A percentile compares a stretch with the other conserved stretches of the same genome.
Evolutionary conservation across 2,888 invertebrate species (phyloP).

Genomic region (Melinaea marsaeus): DNA sequence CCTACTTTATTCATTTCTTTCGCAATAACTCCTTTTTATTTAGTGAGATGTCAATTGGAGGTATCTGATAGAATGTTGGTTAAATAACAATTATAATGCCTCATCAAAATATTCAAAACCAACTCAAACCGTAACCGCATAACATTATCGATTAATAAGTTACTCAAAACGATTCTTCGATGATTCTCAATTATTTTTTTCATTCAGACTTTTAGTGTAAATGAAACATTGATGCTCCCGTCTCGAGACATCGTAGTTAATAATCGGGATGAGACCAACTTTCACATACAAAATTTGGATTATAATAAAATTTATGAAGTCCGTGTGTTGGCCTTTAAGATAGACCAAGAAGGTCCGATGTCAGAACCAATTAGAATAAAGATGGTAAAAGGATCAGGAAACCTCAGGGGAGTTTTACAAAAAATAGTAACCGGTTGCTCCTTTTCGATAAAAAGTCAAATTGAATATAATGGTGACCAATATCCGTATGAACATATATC

Average conservation of each 20-base stretch:
- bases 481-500: conserved; percentile 17
- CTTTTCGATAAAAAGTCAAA: conserved; percentile 12
- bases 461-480: conserved; percentile 3
- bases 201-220: neutral
- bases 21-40: too few species aligned
- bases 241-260: conserved; percentile 1
- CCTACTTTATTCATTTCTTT: too few species aligned
- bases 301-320: conserved; percentile 22
- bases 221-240: neutral
- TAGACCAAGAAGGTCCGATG: conserved; percentile 13
- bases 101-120: too few species aligned
- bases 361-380: conserved; percentile 20
- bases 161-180: neutral
- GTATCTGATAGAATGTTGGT: too few species aligned
- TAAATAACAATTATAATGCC: too few species aligned
- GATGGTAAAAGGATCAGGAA: conserved; percentile 14
- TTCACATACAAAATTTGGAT: conserved; percentile 15
- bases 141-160: too few species aligned
- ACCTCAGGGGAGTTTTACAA: conserved; percentile 14
- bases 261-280: neutral
- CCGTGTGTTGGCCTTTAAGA: conserved; percentile 14
- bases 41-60: too few species aligned
- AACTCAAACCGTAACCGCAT: too few species aligned
- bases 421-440: conserved; percentile 16
- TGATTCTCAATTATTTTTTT: neutral